Conservation (phyloP, 2,888 invertebrate species). For the Drosophila antonietae region DNA sequence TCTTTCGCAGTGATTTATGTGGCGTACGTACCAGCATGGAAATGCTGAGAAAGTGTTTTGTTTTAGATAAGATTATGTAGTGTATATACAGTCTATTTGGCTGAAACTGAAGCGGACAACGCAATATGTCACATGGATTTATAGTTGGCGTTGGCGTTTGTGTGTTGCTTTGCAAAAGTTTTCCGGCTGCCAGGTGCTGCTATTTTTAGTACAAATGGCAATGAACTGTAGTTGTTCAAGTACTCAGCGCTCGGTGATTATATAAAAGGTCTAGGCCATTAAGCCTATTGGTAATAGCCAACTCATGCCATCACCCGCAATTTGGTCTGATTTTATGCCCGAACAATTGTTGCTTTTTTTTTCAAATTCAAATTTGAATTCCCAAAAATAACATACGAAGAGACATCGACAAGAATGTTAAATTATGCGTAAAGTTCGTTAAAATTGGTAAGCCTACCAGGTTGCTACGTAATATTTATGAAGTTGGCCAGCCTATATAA, state of each 20-base stretch:
- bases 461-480: constrained; percentile 64
- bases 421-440: constrained; percentile 69
- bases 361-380: constrained; percentile 2
- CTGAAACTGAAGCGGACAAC: constrained; percentile 42
- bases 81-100: constrained; percentile 11
- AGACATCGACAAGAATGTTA: constrained; percentile 65
- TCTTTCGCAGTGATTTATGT: constrained; percentile 61
- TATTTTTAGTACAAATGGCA: constrained; percentile 61
- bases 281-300: constrained; percentile 5
- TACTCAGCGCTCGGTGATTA: constrained; percentile 41
- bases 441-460: constrained; percentile 45
- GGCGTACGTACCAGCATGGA: constrained; percentile 32
- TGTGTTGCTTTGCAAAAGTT: constrained; percentile 54
- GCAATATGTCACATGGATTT: constrained; percentile 77
- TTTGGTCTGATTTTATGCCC: constrained; percentile 25
- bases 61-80: constrained; percentile 75
- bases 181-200: constrained; percentile 53
- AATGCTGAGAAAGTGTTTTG: constrained; percentile 69
- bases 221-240: constrained; percentile 63
- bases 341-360: constrained; percentile 11
- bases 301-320: constrained; percentile 36
- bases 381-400: constrained; percentile 5
- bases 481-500: constrained; percentile 69
- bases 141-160: constrained; percentile 50
- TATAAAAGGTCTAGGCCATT: constrained; percentile 72